These are phyloP conservation scores for Hesperophylax magnus DNA, from an alignment of 1,140 invertebrate species.

Conservation along the genomic window DNA sequence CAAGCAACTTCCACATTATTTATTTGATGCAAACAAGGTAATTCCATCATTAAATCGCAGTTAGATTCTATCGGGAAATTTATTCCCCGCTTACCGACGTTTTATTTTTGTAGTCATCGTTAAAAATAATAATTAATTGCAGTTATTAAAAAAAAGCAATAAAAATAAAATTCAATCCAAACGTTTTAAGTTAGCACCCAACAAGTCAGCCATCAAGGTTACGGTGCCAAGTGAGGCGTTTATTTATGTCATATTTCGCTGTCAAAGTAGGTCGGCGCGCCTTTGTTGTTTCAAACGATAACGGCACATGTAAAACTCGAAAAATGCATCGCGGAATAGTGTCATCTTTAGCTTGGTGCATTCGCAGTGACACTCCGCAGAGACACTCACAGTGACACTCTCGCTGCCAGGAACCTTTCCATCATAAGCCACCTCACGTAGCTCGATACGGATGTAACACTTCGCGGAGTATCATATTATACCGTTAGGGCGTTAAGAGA, in stretches of 20 bases:
- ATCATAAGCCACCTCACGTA: background rate
- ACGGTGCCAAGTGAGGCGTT: background rate
- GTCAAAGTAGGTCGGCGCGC: background rate
- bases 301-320: background rate
- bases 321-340: conserved; percentile 10
- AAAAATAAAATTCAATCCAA: no score
- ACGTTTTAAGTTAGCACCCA: no score
- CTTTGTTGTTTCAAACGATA: background rate
- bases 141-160: no score
- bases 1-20: no score
- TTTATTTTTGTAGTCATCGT: no score
- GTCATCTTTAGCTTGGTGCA: background rate
- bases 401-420: background rate
- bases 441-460: conserved; percentile 14
- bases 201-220: conserved; percentile 1
- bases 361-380: background rate
- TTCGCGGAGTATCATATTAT: background rate
- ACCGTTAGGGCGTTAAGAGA: background rate
- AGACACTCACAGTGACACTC: background rate
- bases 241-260: conserved; percentile 15
- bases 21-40: no score
- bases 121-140: no score
- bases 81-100: no score
- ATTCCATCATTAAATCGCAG: no score
- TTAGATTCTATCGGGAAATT: no score